Evolutionary conservation across 2,797 vertebrate genomes (phyloP), one percentile per base, ranked within the genome.

Genomic region (Arctocebus calabarensis): DNA sequence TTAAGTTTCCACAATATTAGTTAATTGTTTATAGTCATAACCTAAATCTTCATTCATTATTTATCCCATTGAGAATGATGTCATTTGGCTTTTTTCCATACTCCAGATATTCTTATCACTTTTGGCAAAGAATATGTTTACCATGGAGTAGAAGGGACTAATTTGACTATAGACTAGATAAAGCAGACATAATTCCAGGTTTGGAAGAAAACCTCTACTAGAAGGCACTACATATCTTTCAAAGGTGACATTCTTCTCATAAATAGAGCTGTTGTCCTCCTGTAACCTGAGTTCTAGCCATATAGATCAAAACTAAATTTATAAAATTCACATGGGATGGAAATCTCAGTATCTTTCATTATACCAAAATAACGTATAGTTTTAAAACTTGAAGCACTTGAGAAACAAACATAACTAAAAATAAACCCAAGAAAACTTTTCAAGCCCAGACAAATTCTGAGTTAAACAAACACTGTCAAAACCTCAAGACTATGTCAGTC

Each of bases 381-480:
- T 85, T 94, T 92, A 88, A 88, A 94, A 59, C 5, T 61, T 81
- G 59, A 95, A 85, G 48, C 34, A 78, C 64, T 59, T 64, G 68
- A 91, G 61, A 37, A 88, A 2, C 16, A 90, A 96, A 73, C 57
- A 92, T 71, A 81, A 96, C 37, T 84, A n/a, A 90, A 96, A 70
- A 55, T 27, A 70, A 82, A 55, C 66, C 11, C 48, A 32, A 29
- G n/a, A 84, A 94, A 74, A 61, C 81, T 23, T 29, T 82, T 82
- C 88, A 94, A 95, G 22, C n/a, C 74, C 62, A 84, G 74, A 34
- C 78, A 84, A 97, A 92, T 61, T 96, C 29, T 92, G 64, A 95
- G n/a, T 87, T 94, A 82, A 62, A 83, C 8, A 45, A 88, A 48
- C 62, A 52, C 23, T 71, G 71, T 91, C 92, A 79, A 74, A 96